A percentile compares a stretch with the other conserved stretches of the same genome.
These are phyloP conservation scores for Hyperoplus immaculatus DNA, from an alignment of 2,797 vertebrate species.

Conservation along the genomic window DNA sequence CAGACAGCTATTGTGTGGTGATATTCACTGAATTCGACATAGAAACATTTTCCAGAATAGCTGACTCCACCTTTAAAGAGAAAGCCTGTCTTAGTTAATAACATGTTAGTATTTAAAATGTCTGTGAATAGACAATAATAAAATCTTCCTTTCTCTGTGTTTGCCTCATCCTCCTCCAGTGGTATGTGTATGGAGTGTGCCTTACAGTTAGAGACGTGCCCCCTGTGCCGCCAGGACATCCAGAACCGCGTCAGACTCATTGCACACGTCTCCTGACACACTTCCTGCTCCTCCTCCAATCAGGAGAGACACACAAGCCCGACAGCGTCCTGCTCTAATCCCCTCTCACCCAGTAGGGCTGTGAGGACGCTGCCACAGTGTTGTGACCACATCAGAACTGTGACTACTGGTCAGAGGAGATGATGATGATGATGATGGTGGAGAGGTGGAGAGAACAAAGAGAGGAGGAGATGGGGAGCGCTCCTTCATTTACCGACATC, in stretches of 20 bases:
- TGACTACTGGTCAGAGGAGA: slow-evolving; percentile 52
- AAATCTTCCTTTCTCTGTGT: not conserved
- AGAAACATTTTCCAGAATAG: too few relatives aligned
- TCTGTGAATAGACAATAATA: not conserved
- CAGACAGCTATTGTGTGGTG: too few relatives aligned
- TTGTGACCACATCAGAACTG: slow-evolving; percentile 45
- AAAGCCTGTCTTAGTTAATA: not conserved
- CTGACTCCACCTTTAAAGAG: too few relatives aligned
- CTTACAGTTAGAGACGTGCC: slow-evolving; percentile 99
- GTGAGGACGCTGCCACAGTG: slow-evolving; percentile 46
- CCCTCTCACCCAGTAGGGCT: slow-evolving; percentile 61
- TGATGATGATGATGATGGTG: not conserved
- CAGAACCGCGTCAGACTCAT: slow-evolving; percentile 97
- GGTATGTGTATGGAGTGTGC: slow-evolving; percentile 99
- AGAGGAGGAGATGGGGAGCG: slow-evolving; percentile 56
- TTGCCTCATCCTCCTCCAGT: slow-evolving; percentile 73
- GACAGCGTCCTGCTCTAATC: slow-evolving; percentile 57
- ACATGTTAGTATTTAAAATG: not conserved
- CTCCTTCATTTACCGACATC: slow-evolving; percentile 51
- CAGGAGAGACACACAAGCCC: slow-evolving; percentile 61
- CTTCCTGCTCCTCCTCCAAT: slow-evolving; percentile 42
- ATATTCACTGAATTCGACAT: too few relatives aligned
- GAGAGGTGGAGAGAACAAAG: slow-evolving; percentile 43
- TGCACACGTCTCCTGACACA: slow-evolving; percentile 98
- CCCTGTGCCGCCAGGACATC: slow-evolving; percentile 99